Evolutionary conservation across 2,113 vertebrate genomes (phyloP), one percentile per base, ranked within the genome.

Genomic region (Rafetus swinhoei): DNA sequence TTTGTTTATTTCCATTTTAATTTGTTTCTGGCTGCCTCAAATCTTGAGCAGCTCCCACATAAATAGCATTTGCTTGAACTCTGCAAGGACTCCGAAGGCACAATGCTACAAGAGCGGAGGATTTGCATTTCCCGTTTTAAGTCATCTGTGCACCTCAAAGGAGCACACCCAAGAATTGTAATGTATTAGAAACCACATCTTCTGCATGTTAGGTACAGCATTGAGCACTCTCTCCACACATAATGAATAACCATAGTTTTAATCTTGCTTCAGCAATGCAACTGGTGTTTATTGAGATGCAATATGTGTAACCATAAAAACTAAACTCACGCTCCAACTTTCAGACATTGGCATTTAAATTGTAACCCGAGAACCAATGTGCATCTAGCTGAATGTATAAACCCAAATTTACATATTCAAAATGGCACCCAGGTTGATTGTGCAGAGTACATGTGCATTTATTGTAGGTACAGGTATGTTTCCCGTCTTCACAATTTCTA

Each of bases 401-500:
- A 82, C 5, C 52, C 45, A 35, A 53, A 15, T 80, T 93, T 86
- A 32, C 0, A 0, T 72, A 57, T 92, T 91, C 45, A 91, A 89
- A 91, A 85, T 24, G 0, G n/a, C 74, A 52, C 8, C 16, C 87
- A 83, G 83, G 79, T 24, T 2, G 3, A 76, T n/a, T 83, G 57
- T 82, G 15, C 65, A 53, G 3, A 93, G 14, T 50, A 50, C 74
- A 39, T 25, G 5, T 76, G 9, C n/a, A 69, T 76, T 76, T 39
- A 29, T 81, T 84, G 77, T 4, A 80, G 39, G 74, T 39, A 45
- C 8, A 80, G 95, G 62, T 74, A 79, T 69, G 12, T 18, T 94
- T 93, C 65, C 39, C n/a, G 39, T 60, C 91, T 53, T 39, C 59
- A 9, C 87, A 85, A 90, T 77, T 90, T 54, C 16, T 82, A 1